Evolutionary conservation across 2,888 invertebrate genomes (phyloP), one percentile per base, ranked within the genome.

Genomic region (Cybosia mesomella): DNA sequence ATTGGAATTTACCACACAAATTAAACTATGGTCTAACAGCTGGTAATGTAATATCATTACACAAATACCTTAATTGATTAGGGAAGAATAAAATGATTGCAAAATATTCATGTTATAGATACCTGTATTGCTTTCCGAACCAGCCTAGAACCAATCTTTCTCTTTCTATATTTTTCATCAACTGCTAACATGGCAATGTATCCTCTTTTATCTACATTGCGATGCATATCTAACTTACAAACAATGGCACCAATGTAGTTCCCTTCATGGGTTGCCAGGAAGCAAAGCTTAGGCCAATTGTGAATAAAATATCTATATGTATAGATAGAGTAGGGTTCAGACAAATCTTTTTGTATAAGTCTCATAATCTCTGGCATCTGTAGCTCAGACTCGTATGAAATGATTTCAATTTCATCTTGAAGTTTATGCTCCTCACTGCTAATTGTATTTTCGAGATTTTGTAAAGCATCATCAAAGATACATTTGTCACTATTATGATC

Each of bases 221-320:
- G 96, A 92, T 98, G 98, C 92, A 98, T 96, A 94, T 99, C 99
- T 93, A 99, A 95, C 95, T 99, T 99, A 96, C 99, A 99, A 81
- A 99, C 99, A 89, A 99, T 99, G 88, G 99, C 99, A 91, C 99
- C 99, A 83, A 99, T 98, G 91, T 98, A 98, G 87, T 97, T 97
- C 72, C 96, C 96, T 83, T 96, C 97, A 91, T 98, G 97, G 96
- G 98, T 98, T 71, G 99, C 99, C 96, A 99, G 95, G 95, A 99
- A 99, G 95, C 99, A 99, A 81, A 99, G 96, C 94, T 99, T 98
- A 90, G 99, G 99, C 99, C 99, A 99, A 93, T 99, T 99, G 93
- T 99, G 99, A 91, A 99, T 99, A 96, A 99, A 99, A 96, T 99
- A 99, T 95, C 99, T 97, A 96, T 99, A 99, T 39, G 99, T 99